These are phyloP conservation scores for Amiota communis DNA, from an alignment of 2,888 invertebrate genomes.

Conservation along the genomic window DNA sequence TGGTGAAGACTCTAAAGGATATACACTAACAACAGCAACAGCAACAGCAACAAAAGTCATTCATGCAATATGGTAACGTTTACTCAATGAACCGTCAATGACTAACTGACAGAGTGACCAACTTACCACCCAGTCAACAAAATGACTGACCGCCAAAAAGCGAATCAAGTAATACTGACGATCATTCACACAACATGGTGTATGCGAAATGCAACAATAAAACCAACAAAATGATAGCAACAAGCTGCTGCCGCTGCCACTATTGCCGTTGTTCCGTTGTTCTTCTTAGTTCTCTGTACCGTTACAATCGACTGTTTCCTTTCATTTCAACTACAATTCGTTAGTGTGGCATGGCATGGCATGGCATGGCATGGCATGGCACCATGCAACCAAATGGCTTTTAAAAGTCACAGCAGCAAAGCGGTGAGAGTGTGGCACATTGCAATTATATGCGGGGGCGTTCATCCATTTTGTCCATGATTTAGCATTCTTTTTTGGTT, in stretches of 20 bases:
- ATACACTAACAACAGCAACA: conserved; percentile 20
- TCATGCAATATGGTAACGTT: conserved; percentile 59
- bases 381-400: conserved; percentile 4
- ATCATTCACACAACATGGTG: conserved; percentile 62
- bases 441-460: conserved; percentile 61
- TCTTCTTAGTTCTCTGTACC: not conserved
- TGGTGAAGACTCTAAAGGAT: not conserved
- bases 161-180: conserved; percentile 31
- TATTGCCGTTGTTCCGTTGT: conserved; percentile 45
- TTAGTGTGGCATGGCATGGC: not conserved
- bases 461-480: conserved; percentile 60
- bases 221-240: conserved; percentile 13
- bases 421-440: conserved; percentile 52
- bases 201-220: conserved; percentile 8
- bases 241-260: conserved; percentile 40
- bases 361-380: conserved; percentile 29
- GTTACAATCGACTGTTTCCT: not conserved
- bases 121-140: too few relatives aligned
- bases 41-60: conserved; percentile 43
- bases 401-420: conserved; percentile 32
- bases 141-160: not conserved
- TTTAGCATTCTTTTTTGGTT: conserved; percentile 66
- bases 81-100: conserved; percentile 3
- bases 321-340: not conserved
- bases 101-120: not conserved